phyloP scores from a whole-genome alignment of 2,113 vertebrate genomes.

The Tamias sibiricus region DNA sequence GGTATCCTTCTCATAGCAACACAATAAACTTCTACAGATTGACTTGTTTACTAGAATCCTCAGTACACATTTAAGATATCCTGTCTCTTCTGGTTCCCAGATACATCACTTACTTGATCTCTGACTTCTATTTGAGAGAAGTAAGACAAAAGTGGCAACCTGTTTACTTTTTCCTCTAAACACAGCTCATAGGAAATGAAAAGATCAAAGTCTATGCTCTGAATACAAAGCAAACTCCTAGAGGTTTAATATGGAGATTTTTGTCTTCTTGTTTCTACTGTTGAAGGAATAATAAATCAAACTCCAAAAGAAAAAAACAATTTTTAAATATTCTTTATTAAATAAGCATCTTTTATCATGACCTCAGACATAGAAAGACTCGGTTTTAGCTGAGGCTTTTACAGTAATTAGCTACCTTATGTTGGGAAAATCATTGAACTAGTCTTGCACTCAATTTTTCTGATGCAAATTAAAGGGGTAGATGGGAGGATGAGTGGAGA shows the following conservation, averaged over 20 bases:
- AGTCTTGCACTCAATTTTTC: not conserved
- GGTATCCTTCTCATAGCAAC: not conserved
- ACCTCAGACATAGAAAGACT: not conserved
- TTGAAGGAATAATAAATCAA: constrained; percentile 36
- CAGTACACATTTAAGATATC: not conserved
- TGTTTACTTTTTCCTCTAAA: constrained; percentile 61
- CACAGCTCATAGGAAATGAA: constrained; percentile 39
- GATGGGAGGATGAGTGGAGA: not conserved
- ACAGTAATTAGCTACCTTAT: not conserved
- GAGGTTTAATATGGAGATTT: constrained; percentile 12
- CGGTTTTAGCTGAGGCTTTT: not conserved
- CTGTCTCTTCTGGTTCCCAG: constrained; percentile 31
- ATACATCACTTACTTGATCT: constrained; percentile 53
- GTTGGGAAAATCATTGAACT: not conserved
- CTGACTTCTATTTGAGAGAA: constrained; percentile 14
- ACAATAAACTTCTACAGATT: not conserved
- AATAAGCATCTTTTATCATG: not conserved
- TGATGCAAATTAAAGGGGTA: not conserved
- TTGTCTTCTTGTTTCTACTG: not conserved
- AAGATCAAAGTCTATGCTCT: not conserved
- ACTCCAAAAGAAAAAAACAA: not conserved
- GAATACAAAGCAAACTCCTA: constrained; percentile 57
- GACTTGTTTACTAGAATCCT: constrained; percentile 18
- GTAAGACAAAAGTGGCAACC: constrained; percentile 25
- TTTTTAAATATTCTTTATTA: not conserved